phyloP scores from a whole-genome alignment of 2,888 invertebrate species.

The Zele albiditarsus region DNA sequence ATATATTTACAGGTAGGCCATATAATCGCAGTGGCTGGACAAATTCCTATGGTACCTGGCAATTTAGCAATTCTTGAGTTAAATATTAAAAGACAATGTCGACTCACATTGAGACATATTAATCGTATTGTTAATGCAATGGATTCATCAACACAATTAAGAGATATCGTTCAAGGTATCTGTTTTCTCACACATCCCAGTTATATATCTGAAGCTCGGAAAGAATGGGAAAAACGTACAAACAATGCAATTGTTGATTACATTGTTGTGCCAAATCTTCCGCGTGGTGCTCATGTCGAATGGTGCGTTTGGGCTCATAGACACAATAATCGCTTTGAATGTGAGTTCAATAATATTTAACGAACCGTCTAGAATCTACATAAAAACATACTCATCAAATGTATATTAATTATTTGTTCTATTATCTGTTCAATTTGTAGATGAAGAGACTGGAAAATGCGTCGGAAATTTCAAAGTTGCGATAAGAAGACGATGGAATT shows the following conservation, averaged over 20 bases:
- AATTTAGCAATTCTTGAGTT: conserved; percentile 84
- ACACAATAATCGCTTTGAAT: conserved; percentile 90
- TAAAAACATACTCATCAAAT: neutral
- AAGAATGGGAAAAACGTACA: conserved; percentile 87
- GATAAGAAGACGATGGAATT: conserved; percentile 89
- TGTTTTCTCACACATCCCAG: conserved; percentile 88
- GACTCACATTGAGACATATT: conserved; percentile 88
- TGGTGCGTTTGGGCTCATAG: conserved; percentile 96
- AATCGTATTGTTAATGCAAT: conserved; percentile 87
- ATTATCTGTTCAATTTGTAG: conserved; percentile 73
- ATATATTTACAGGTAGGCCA: conserved; percentile 80
- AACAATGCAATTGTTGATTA: conserved; percentile 92
- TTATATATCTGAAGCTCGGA: conserved; percentile 83
- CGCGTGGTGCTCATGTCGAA: conserved; percentile 87
- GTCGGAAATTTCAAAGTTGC: conserved; percentile 88
- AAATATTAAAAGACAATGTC: conserved; percentile 87
- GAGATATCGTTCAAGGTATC: conserved; percentile 89
- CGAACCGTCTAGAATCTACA: conserved; percentile 42
- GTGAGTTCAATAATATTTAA: conserved; percentile 74
- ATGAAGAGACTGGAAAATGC: conserved; percentile 93
- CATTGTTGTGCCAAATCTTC: conserved; percentile 87
- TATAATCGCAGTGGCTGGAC: conserved; percentile 90
- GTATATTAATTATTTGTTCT: conserved; percentile 28
- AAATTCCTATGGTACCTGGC: conserved; percentile 92
- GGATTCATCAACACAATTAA: conserved; percentile 83